Percentiles rank a stretch among this genome's conserved stretches.
Evolutionary conservation across 2,113 vertebrate species (phyloP).

Genomic region (sheep (Ovis aries)): ARS-UI_Ramb_v3.0 NC_056076.1:10739001-10739500

Average conservation of each 20-base stretch:
- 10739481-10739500: not conserved
- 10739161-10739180: not conserved
- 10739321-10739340: not conserved
- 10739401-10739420: not conserved
- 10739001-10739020: not conserved
- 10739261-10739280: not conserved
- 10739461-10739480: not conserved
- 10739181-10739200: not conserved
- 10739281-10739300: not conserved
- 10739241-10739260: not conserved
- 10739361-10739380: not conserved
- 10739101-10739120: not conserved
- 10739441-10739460: not conserved
- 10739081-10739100: accelerated
- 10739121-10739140: not conserved
- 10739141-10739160: not conserved
- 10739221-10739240: not conserved
- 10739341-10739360: not conserved
- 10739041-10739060: not conserved
- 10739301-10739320: not conserved
- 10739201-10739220: not conserved
- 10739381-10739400: not conserved
- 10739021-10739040: not conserved
- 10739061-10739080: no score
- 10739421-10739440: not conserved